A percentile compares a stretch with the other conserved stretches of the same genome.
These are phyloP conservation scores for Sialis lutaria DNA, from an alignment of 2,888 invertebrate genomes.

Conservation along the genomic window DNA sequence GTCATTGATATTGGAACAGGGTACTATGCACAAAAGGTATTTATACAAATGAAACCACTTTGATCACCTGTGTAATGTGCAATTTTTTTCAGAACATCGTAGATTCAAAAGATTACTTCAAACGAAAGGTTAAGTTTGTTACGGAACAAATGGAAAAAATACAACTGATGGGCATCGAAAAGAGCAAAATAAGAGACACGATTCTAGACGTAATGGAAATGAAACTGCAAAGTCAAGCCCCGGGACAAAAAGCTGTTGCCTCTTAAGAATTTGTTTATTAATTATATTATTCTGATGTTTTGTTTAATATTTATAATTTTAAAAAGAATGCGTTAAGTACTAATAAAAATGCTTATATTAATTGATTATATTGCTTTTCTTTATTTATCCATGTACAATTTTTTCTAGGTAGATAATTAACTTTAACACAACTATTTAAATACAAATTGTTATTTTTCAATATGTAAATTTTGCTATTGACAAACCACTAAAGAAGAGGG, in stretches of 20 bases:
- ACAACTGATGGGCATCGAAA: slow-evolving; percentile 64
- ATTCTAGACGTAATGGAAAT: slow-evolving; percentile 61
- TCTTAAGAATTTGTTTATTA: no score
- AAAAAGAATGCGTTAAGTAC: no score
- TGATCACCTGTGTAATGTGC: background rate
- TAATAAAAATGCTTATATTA: no score
- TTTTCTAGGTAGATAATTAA: no score
- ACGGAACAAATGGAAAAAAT: slow-evolving; percentile 92
- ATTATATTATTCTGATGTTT: no score
- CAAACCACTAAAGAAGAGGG: no score
- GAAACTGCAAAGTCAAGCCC: slow-evolving; percentile 39
- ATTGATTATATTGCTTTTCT: no score
- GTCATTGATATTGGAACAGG: slow-evolving; percentile 94
- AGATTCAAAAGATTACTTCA: slow-evolving; percentile 82
- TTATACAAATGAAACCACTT: background rate
- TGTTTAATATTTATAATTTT: no score
- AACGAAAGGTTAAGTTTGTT: slow-evolving; percentile 76
- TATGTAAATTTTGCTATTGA: no score
- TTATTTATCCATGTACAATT: no score
- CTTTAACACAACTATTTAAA: no score
- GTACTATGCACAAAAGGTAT: slow-evolving; percentile 86
- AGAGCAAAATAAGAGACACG: slow-evolving; percentile 62
- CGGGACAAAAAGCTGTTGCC: slow-evolving; percentile 3
- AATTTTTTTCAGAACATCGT: slow-evolving; percentile 40
- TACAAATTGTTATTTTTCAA: no score